Conservation (phyloP, 2,797 vertebrate species). For the Crenichthys baileyi region DNA sequence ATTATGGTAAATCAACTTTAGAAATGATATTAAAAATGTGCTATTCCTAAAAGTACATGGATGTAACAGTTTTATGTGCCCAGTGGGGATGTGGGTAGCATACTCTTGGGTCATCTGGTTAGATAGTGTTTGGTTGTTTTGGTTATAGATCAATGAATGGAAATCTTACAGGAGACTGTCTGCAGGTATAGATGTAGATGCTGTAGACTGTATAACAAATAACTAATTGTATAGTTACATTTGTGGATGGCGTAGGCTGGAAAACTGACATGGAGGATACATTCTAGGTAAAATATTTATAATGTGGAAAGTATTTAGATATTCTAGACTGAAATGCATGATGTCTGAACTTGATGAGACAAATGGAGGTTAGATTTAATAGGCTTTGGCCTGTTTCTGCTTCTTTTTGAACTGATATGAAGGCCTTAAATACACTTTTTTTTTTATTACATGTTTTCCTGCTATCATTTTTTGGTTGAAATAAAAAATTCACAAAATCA, state of each 20-base stretch:
- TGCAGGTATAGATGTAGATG: too few species aligned
- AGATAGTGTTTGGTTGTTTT: too few species aligned
- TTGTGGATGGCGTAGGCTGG: neutral
- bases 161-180: neutral
- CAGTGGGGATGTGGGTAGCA: too few species aligned
- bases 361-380: neutral
- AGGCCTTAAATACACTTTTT: too few species aligned
- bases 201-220: too few species aligned
- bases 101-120: too few species aligned
- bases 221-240: neutral
- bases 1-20: too few species aligned
- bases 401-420: neutral
- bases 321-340: neutral
- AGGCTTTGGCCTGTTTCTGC: neutral
- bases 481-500: too few species aligned
- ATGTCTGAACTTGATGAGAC: neutral
- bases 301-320: neutral
- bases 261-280: neutral
- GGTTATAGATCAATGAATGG: neutral
- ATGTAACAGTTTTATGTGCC: too few species aligned
- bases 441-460: neutral
- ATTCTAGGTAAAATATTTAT: neutral
- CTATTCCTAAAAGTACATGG: too few species aligned
- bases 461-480: too few species aligned
- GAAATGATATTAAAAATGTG: too few species aligned